Percentiles rank a stretch among this genome's conserved stretches.
phyloP scores from a whole-genome alignment of 2,113 vertebrate species.

The Hemiprocne comata region DNA sequence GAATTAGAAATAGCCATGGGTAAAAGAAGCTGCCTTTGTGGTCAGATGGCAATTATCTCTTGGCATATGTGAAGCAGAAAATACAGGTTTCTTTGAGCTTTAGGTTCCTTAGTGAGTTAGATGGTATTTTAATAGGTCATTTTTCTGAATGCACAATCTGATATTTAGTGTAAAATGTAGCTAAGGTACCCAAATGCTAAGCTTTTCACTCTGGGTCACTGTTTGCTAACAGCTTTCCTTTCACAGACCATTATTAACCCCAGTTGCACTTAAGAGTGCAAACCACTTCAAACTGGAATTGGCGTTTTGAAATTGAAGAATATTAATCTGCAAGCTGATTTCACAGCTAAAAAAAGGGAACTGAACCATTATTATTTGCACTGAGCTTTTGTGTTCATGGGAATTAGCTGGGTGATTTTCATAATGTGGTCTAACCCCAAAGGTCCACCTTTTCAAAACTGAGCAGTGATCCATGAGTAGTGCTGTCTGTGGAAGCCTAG shows the following conservation, averaged over 20 bases:
- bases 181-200: background rate
- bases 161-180: background rate
- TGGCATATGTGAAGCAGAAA: background rate
- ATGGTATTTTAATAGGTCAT: background rate
- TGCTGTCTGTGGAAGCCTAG: background rate
- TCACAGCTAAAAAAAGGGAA: slow-evolving; percentile 27
- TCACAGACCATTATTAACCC: slow-evolving; percentile 31
- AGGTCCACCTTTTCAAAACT: background rate
- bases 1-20: background rate
- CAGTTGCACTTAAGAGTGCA: background rate
- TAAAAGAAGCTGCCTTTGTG: slow-evolving; percentile 1
- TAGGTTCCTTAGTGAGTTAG: background rate
- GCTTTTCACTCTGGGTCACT: slow-evolving; percentile 5
- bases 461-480: background rate
- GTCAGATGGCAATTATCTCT: background rate
- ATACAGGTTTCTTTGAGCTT: background rate
- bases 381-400: background rate
- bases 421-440: background rate
- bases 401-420: slow-evolving; percentile 36
- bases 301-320: slow-evolving; percentile 40
- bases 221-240: slow-evolving; percentile 25
- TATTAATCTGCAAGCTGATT: slow-evolving; percentile 46
- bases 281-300: slow-evolving; percentile 45
- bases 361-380: background rate
- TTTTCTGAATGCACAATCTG: background rate